phyloP scores from a whole-genome alignment of 2,113 vertebrate genomes.

The Anseranas semipalmata region DNA sequence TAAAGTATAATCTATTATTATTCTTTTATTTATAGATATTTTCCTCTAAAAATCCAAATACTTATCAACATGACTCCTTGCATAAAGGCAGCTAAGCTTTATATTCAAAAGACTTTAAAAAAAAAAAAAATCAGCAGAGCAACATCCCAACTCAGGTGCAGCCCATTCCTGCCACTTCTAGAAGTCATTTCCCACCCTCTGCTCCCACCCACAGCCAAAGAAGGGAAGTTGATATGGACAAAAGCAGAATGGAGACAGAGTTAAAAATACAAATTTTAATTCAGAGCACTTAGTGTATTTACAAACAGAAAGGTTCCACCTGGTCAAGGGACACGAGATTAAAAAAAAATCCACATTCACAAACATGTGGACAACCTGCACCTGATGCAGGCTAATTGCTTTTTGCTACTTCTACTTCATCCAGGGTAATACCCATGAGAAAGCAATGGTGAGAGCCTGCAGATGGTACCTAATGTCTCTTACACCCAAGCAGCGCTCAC shows the following conservation, averaged over 20 bases:
- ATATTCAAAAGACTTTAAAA: not conserved
- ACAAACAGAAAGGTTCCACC: slow-evolving; percentile 20
- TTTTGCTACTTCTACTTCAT: not conserved
- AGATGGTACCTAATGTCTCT: not conserved
- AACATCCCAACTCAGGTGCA: not conserved
- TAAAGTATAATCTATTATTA: not conserved
- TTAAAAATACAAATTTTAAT: slow-evolving; percentile 44
- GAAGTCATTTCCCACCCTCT: not conserved
- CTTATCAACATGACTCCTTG: not conserved
- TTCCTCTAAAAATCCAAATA: not conserved
- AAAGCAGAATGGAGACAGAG: not conserved
- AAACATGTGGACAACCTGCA: not conserved
- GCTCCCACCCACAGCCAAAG: not conserved
- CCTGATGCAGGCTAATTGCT: not conserved
- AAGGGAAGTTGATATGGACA: not conserved
- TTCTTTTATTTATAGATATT: not conserved
- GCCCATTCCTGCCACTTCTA: not conserved
- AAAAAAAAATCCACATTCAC: not conserved
- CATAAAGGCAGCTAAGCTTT: not conserved
- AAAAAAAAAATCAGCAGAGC: not conserved
- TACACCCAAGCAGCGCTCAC: not conserved
- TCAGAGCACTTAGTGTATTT: slow-evolving; percentile 60
- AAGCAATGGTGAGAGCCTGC: not conserved
- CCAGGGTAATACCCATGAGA: not conserved
- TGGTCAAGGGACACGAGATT: not conserved